Conservation (phyloP, 2,888 invertebrate species). For the Tipula unca region DNA sequence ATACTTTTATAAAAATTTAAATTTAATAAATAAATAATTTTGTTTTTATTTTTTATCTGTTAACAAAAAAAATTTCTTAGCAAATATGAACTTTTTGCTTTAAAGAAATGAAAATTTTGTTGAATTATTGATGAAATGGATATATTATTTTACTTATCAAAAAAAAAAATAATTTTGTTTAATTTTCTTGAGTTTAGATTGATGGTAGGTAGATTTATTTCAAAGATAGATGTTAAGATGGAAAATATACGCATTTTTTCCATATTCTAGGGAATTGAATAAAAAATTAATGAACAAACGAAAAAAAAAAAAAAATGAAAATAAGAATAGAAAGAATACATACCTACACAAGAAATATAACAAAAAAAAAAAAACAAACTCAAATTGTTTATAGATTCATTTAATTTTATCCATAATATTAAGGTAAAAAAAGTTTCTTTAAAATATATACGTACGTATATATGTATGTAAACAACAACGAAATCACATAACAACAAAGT, state of each 20-base stretch:
- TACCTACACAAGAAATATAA: not conserved
- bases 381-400: not conserved
- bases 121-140: slow-evolving; percentile 14
- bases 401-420: not conserved
- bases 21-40: slow-evolving; percentile 9
- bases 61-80: not conserved
- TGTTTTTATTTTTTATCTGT: not conserved
- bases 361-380: not conserved
- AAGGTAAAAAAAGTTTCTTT: not conserved
- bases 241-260: not conserved
- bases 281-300: not conserved
- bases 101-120: slow-evolving; percentile 4
- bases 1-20: not conserved
- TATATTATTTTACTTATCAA: not conserved
- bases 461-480: not conserved
- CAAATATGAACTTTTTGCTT: not conserved
- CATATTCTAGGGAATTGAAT: not conserved
- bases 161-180: not conserved
- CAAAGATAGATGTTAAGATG: not conserved
- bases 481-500: not conserved
- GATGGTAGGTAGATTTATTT: not conserved
- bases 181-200: not conserved
- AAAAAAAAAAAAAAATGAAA: not conserved
- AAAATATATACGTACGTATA: not conserved
- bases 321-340: not conserved